Conservation (phyloP, 2,113 vertebrate species). For the Anoplopoma fimbria region DNA sequence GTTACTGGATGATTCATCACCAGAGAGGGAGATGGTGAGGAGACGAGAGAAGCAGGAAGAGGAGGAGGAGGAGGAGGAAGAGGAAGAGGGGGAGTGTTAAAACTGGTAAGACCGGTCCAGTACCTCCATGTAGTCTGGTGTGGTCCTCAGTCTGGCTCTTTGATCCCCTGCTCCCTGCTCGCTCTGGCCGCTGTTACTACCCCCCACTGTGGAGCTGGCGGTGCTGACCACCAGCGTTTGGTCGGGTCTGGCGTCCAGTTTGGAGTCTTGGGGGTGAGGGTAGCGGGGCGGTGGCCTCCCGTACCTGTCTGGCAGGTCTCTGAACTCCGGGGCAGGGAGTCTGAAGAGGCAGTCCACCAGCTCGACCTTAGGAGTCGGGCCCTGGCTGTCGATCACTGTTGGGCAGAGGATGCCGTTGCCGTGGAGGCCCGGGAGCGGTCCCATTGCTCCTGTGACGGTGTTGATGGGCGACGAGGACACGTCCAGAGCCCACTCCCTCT, state of each 20-base stretch:
- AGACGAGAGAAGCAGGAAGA: constrained; percentile 47
- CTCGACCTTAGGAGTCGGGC: constrained; percentile 90
- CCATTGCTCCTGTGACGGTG: constrained; percentile 87
- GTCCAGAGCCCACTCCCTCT: constrained; percentile 90
- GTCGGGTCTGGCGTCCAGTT: constrained; percentile 89
- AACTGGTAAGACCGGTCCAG: constrained; percentile 97
- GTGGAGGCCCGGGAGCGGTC: constrained; percentile 83
- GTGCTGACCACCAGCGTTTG: constrained; percentile 86
- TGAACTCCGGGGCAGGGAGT: constrained; percentile 89
- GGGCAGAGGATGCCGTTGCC: constrained; percentile 92
- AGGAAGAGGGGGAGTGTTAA: constrained; percentile 71
- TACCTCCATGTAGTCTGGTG: constrained; percentile 98
- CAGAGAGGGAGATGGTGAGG: constrained; percentile 64
- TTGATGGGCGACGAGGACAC: constrained; percentile 89
- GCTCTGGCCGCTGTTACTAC: constrained; percentile 87
- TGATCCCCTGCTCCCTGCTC: constrained; percentile 90
- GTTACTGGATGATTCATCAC: constrained; percentile 76
- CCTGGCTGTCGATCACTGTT: constrained; percentile 89
- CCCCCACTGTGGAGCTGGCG: constrained; percentile 85
- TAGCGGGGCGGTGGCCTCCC: constrained; percentile 92
- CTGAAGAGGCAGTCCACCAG: constrained; percentile 95
- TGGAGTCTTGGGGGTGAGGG: constrained; percentile 87
- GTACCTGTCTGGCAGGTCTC: constrained; percentile 87
- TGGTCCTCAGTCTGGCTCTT: constrained; percentile 95
- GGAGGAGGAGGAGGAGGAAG: constrained; percentile 12